A percentile compares a stretch with the other conserved stretches of the same genome.
Conservation (phyloP, 1,140 invertebrate genomes). For the Drepana arcuata region DNA sequence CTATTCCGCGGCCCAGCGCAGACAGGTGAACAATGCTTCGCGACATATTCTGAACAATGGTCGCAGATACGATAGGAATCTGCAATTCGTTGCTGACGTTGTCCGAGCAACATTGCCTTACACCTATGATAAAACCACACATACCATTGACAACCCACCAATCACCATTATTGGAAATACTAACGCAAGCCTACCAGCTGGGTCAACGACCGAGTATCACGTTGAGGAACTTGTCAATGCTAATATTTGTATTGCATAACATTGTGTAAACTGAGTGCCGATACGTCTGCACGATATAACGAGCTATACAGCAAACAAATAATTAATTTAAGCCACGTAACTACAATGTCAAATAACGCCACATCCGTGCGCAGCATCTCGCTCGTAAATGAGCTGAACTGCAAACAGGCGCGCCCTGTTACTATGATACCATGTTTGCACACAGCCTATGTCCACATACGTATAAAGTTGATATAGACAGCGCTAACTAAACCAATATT, state of each 20-base stretch:
- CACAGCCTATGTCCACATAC: constrained; percentile 18
- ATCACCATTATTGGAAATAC: too few relatives aligned
- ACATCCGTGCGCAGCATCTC: constrained; percentile 30
- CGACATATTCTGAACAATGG: constrained; percentile 69
- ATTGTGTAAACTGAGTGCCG: too few relatives aligned
- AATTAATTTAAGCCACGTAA: constrained; percentile 25
- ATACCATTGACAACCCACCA: background rate
- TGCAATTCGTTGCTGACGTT: constrained; percentile 52
- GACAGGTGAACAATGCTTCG: constrained; percentile 50
- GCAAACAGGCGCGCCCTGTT: constrained; percentile 45
- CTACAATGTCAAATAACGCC: constrained; percentile 10
- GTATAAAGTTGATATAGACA: constrained; percentile 21
- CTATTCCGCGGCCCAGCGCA: constrained; percentile 37
- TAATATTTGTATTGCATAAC: constrained; percentile 8
- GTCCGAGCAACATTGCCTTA: constrained; percentile 1
- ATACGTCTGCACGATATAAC: too few relatives aligned
- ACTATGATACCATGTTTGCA: constrained; percentile 25
- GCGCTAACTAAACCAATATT: constrained; percentile 32
- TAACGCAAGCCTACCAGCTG: too few relatives aligned
- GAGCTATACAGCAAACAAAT: too few relatives aligned
- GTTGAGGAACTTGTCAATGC: constrained; percentile 5
- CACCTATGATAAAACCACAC: background rate
- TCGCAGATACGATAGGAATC: constrained; percentile 61
- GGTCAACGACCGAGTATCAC: constrained; percentile 16
- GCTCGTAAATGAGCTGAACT: constrained; percentile 28